These are phyloP conservation scores for Mesembrinibis cayennensis DNA, from an alignment of 2,113 vertebrate species.

Conservation along the genomic window DNA sequence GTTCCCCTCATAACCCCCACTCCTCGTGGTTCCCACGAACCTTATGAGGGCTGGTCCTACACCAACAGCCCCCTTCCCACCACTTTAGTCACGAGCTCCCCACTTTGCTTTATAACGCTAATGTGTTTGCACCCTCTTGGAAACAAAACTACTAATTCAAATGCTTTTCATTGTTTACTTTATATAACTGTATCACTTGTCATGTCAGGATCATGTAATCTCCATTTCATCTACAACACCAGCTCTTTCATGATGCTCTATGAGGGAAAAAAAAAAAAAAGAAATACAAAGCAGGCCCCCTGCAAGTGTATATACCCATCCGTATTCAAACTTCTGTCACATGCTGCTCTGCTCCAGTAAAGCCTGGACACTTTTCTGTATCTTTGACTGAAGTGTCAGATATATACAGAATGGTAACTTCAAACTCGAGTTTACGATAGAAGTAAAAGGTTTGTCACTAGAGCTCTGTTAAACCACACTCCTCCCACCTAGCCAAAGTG, in stretches of 20 bases:
- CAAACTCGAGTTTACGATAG: background rate
- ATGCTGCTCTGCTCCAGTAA: background rate
- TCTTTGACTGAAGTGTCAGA: background rate
- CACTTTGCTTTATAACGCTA: background rate
- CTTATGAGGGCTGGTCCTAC: background rate
- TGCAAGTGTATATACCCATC: background rate
- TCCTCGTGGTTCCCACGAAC: background rate
- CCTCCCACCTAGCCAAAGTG: background rate
- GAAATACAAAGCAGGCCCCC: background rate
- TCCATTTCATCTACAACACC: background rate
- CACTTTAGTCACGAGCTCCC: background rate
- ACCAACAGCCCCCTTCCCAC: background rate
- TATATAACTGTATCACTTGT: background rate
- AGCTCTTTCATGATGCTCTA: background rate
- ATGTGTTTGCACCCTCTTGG: background rate
- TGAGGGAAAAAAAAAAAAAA: background rate
- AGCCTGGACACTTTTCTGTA: background rate
- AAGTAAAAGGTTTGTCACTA: fast-evolving
- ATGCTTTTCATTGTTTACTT: background rate
- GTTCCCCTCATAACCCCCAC: background rate
- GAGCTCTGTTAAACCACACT: background rate
- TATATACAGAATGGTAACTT: background rate
- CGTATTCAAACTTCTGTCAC: background rate
- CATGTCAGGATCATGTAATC: background rate
- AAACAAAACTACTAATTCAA: background rate